A percentile compares a stretch with the other conserved stretches of the same genome.
Evolutionary conservation across 2,113 vertebrate genomes (phyloP).

Genomic region (Halichoerus grypus): DNA sequence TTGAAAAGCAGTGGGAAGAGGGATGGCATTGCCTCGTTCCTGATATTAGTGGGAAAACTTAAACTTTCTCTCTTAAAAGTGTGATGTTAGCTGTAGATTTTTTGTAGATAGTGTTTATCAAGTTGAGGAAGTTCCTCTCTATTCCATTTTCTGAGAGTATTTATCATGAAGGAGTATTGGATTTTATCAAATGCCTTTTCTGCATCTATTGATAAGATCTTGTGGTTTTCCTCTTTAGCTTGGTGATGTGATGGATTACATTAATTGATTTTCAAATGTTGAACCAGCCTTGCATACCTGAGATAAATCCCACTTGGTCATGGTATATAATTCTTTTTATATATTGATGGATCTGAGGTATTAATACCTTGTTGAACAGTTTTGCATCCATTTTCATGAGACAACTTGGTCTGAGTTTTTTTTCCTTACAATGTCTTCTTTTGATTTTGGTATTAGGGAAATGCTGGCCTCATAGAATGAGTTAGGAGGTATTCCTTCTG

Average conservation of each 20-base stretch:
- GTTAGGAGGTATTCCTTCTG: not conserved
- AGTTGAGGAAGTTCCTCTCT: not conserved
- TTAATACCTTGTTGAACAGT: not conserved
- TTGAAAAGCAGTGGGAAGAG: not conserved
- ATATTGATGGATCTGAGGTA: not conserved
- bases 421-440: not conserved
- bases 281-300: not conserved
- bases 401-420: not conserved
- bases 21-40: not conserved
- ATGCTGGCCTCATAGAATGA: not conserved
- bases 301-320: not conserved
- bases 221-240: not conserved
- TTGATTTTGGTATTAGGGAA: not conserved
- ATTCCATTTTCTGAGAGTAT: not conserved
- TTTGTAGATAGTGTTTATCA: not conserved
- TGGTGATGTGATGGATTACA: not conserved
- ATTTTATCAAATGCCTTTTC: slow-evolving; percentile 1
- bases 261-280: not conserved
- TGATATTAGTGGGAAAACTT: not conserved
- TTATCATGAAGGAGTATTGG: not conserved
- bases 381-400: not conserved
- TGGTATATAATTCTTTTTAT: not conserved
- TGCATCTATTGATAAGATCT: not conserved
- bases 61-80: not conserved
- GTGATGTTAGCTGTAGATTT: not conserved